phyloP scores from a whole-genome alignment of 2,113 vertebrate species.

The Mugil cephalus region DNA sequence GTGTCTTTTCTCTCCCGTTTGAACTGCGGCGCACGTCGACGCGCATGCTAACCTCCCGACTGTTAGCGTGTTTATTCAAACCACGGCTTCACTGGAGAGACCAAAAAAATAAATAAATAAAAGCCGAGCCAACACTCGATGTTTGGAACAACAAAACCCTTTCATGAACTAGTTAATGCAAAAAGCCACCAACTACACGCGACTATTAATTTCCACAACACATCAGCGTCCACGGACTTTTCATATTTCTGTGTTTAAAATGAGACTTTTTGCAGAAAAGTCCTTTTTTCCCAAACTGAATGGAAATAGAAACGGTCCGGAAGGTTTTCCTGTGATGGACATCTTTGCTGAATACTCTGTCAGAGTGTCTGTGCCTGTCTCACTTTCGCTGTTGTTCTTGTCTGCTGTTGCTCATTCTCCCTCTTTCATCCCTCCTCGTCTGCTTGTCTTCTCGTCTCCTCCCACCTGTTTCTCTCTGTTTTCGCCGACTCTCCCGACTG shows the following conservation, averaged over 20 bases:
- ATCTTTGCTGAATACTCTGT: constrained; percentile 43
- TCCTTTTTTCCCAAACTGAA: constrained; percentile 10
- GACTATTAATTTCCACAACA: constrained; percentile 28
- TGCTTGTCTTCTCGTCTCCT: constrained; percentile 68
- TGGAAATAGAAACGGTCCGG: constrained; percentile 8
- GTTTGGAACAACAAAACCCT: constrained; percentile 28
- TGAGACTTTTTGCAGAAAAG: constrained; percentile 7
- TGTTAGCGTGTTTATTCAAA: constrained; percentile 29
- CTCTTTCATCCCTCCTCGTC: constrained; percentile 63
- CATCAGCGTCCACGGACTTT: constrained; percentile 10
- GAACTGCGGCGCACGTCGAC: neutral
- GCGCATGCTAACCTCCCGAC: constrained; percentile 5
- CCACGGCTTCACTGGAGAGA: neutral
- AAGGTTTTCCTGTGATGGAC: constrained; percentile 30
- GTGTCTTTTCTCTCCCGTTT: constrained; percentile 2
- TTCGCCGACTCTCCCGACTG: constrained; percentile 70
- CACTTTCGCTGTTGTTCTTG: constrained; percentile 37
- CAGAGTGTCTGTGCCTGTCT: constrained; percentile 29
- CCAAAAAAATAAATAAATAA: too few relatives aligned
- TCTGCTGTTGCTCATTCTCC: constrained; percentile 59
- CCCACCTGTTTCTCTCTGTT: constrained; percentile 77
- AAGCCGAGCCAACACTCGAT: constrained; percentile 1
- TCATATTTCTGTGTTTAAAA: constrained; percentile 20
- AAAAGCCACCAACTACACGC: constrained; percentile 20
- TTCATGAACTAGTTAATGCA: constrained; percentile 5